Percentiles rank a stretch among this genome's conserved stretches.
Evolutionary conservation across 2,113 vertebrate genomes (phyloP).

Genomic region (Patagioenas fasciata): DNA sequence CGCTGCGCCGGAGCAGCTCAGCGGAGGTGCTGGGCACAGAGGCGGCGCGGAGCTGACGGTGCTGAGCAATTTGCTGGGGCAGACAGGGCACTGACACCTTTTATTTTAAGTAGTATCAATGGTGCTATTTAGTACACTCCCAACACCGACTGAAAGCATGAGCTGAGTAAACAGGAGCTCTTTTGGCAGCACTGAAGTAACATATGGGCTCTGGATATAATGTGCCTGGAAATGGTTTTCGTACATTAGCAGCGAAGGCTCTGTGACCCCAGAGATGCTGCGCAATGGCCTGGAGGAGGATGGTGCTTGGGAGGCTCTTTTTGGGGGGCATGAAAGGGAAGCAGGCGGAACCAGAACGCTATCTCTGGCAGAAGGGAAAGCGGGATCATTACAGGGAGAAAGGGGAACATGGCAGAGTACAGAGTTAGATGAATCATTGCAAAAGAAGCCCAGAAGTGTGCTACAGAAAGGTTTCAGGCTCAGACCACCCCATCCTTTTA

Average conservation of each 20-base stretch:
- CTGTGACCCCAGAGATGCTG: not conserved
- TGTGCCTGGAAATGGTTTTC: not conserved
- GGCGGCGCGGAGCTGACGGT: not conserved
- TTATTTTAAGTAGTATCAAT: not conserved
- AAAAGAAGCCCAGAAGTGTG: accelerated
- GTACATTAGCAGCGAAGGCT: not conserved
- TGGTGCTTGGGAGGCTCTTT: not conserved
- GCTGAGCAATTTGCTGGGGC: not conserved
- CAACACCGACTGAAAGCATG: slow-evolving; percentile 3
- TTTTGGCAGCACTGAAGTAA: slow-evolving; percentile 1
- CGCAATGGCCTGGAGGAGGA: not conserved
- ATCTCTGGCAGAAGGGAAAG: not conserved
- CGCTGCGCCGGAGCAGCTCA: not conserved
- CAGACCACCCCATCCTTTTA: not conserved
- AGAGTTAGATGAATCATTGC: not conserved
- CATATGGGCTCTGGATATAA: slow-evolving; percentile 15
- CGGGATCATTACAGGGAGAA: not conserved
- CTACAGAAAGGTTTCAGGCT: not conserved
- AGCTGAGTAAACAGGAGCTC: slow-evolving; percentile 4
- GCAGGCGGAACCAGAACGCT: accelerated
- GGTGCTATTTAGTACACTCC: not conserved
- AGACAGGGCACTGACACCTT: slow-evolving; percentile 30
- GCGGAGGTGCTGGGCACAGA: not conserved
- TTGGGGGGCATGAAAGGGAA: not conserved
- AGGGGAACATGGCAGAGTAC: accelerated